Evolutionary conservation across 2,113 vertebrate genomes (phyloP), one percentile per base, ranked within the genome.

Genomic region (Phyllostomus hastatus): DNA sequence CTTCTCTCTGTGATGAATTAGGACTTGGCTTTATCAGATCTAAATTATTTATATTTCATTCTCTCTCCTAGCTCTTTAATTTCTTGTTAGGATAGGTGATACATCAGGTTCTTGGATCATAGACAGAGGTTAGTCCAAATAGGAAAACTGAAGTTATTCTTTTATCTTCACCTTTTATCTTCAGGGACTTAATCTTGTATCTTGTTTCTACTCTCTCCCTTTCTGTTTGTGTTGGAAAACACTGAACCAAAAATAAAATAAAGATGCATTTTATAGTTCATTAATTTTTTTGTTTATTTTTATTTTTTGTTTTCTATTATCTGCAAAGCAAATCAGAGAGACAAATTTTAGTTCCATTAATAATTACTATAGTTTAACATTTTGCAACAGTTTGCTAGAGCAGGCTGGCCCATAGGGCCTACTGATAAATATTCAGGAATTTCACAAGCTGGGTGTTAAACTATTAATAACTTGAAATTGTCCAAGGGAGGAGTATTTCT

Each of bases 1-100:
- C 33, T 43, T 66, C 26, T 43, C 38, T 90, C 16, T 88, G 10
- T 91, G 61, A 86, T 96, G 61, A 84, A 93, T 92, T 91, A n/a
- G 15, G 35, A 57, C 57, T 92, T 48, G 48, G 20, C 33, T 88
- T 85, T 78, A 79, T 64, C 66, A 94, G 66, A 4, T 41, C 10
- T 95, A 41, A 93, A 78, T 93, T 96, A 91, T 94, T 97, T 81
- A 88, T 94, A 67, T 52, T 94, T 94, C 80, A 94, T 94, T 73
- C 26, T 94, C 66, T 75, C 33, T 90, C 86, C 67, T 85, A 78
- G 31, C 76, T 88, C 41, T 96, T 84, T 85, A 61, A 88, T 93
- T 92, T 95, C 85, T 94, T 88, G 17, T 92, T 94, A 96, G 52
- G 19, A 33, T 88, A 52, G 50, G 69, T 94, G 94, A 96, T 90